These are phyloP conservation scores for Cheilosia variabilis DNA, from an alignment of 2,888 invertebrate species.

Conservation along the genomic window DNA sequence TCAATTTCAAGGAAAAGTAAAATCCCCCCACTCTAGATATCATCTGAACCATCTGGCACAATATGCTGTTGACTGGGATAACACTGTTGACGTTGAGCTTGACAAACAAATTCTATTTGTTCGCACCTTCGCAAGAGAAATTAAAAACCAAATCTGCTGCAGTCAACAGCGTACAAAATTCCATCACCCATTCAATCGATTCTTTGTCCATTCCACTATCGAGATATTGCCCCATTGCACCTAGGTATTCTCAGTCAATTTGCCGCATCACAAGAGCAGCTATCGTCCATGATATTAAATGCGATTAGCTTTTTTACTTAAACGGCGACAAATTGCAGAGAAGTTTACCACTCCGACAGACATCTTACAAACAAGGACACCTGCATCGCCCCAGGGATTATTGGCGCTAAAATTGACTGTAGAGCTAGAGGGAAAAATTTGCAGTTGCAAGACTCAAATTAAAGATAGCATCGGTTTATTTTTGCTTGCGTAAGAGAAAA, in stretches of 20 bases:
- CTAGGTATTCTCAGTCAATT: slow-evolving; percentile 10
- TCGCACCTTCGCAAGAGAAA: background rate
- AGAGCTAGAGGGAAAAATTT: slow-evolving; percentile 7
- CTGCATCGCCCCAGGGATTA: slow-evolving; percentile 41
- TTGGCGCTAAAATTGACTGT: background rate
- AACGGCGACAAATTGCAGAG: slow-evolving; percentile 45
- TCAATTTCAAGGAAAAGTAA: slow-evolving; percentile 31
- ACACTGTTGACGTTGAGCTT: slow-evolving; percentile 28
- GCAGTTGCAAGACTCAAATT: slow-evolving; percentile 45
- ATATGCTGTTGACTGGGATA: slow-evolving; percentile 4
- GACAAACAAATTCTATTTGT: slow-evolving; percentile 42
- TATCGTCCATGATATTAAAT: slow-evolving; percentile 46
- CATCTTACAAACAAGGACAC: slow-evolving; percentile 49
- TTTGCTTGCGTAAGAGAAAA: slow-evolving; percentile 23
- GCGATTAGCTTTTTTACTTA: slow-evolving; percentile 41
- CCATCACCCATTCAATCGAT: slow-evolving; percentile 39
- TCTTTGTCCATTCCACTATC: background rate
- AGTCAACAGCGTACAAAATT: background rate
- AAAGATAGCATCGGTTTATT: slow-evolving; percentile 49
- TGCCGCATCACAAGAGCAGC: slow-evolving; percentile 32
- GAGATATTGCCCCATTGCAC: slow-evolving; percentile 4
- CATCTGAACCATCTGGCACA: slow-evolving; percentile 11
- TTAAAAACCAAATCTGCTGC: slow-evolving; percentile 19
- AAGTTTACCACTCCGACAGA: slow-evolving; percentile 11
- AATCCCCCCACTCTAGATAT: background rate